These are phyloP conservation scores for Chitala chitala DNA, from an alignment of 2,113 vertebrate genomes.

Conservation along the genomic window DNA sequence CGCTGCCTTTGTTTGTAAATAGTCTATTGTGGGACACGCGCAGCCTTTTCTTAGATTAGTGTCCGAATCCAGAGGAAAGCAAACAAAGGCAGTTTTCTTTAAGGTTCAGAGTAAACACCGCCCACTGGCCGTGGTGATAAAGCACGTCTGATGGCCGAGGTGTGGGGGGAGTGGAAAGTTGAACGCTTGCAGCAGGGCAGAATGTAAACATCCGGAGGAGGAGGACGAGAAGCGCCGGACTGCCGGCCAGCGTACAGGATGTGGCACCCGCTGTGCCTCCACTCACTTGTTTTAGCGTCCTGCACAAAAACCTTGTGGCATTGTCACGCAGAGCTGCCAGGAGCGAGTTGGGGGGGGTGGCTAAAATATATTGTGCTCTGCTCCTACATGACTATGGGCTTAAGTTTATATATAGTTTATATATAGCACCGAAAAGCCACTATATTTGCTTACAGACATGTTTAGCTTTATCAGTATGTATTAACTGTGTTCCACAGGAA, in stretches of 20 bases:
- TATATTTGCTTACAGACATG: too few relatives aligned
- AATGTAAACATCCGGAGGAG: not conserved
- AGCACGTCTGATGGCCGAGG: not conserved
- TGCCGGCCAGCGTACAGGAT: not conserved
- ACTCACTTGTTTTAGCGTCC: not conserved
- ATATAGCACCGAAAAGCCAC: too few relatives aligned
- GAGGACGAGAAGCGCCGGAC: not conserved
- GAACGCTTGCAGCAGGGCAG: not conserved
- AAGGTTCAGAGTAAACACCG: conserved; percentile 7
- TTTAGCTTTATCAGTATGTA: too few relatives aligned
- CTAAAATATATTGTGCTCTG: not conserved
- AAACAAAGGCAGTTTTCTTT: conserved; percentile 2
- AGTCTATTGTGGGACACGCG: not conserved
- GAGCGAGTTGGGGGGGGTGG: not conserved
- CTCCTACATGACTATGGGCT: too few relatives aligned
- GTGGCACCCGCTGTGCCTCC: too few relatives aligned
- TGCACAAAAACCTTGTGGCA: not conserved
- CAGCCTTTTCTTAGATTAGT: not conserved
- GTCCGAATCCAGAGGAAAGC: not conserved
- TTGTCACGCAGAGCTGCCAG: not conserved
- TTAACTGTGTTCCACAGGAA: too few relatives aligned
- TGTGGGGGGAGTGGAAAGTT: not conserved
- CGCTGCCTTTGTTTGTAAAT: conserved; percentile 4
- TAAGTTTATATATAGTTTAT: too few relatives aligned
- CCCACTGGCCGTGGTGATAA: not conserved